Percentiles rank a stretch among this genome's conserved stretches.
These are phyloP conservation scores for Melospiza melodia DNA, from an alignment of 2,113 vertebrate species.

Conservation along the genomic window DNA sequence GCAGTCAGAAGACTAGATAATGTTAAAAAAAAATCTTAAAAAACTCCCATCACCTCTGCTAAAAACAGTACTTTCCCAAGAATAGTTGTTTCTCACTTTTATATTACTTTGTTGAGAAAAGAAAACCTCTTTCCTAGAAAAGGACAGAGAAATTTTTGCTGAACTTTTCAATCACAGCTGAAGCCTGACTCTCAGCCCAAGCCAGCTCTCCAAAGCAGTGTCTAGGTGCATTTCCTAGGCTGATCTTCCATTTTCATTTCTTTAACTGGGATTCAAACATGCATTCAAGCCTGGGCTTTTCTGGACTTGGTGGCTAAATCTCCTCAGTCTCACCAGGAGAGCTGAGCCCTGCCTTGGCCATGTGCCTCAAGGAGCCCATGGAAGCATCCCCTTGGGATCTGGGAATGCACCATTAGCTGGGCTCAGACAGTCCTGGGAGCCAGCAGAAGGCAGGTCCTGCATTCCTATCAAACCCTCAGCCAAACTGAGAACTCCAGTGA, in stretches of 20 bases:
- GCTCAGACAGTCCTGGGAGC: neutral
- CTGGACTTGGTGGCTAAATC: neutral
- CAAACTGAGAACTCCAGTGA: neutral
- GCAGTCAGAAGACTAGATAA: neutral
- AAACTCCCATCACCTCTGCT: neutral
- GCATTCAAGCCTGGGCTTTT: neutral
- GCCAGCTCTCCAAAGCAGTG: neutral
- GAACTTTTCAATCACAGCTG: neutral
- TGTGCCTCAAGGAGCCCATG: accelerated
- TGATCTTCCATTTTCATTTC: neutral
- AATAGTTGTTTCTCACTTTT: neutral
- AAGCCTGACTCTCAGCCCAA: neutral
- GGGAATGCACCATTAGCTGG: neutral
- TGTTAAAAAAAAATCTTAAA: neutral
- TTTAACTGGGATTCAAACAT: neutral
- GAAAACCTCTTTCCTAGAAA: neutral
- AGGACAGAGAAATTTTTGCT: neutral
- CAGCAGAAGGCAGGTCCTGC: neutral
- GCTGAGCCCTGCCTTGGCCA: neutral
- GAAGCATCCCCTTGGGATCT: neutral
- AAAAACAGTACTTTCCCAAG: neutral
- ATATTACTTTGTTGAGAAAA: neutral
- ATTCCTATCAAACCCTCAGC: neutral
- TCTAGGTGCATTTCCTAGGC: neutral
- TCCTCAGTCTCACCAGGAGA: neutral